Conservation (phyloP, 2,888 invertebrate genomes). For the Ametastegia equiseti region DNA sequence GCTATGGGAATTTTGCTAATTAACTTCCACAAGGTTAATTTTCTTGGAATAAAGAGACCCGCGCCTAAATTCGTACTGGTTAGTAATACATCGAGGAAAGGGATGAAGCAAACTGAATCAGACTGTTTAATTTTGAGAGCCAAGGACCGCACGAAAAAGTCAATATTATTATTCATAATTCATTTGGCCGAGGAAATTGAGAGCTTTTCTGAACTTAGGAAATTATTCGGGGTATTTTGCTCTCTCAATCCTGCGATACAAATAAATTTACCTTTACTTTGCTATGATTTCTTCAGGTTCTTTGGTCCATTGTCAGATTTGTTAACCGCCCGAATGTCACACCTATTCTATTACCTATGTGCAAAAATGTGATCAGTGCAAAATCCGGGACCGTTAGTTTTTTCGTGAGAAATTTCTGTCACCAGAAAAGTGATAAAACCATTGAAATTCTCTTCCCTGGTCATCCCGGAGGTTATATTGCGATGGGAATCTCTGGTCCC, state of each 20-base stretch:
- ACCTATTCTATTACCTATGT: background rate
- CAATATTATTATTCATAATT: slow-evolving; percentile 10
- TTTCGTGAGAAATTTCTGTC: background rate
- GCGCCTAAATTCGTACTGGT: background rate
- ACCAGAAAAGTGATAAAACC: background rate
- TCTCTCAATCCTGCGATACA: background rate
- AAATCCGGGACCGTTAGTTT: background rate
- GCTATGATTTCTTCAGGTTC: background rate
- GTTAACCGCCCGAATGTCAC: slow-evolving; percentile 11
- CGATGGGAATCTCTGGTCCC: background rate
- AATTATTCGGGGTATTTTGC: background rate
- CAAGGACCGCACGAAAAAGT: background rate
- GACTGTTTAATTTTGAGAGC: background rate
- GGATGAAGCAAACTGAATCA: background rate
- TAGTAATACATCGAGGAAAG: background rate
- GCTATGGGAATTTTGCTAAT: background rate
- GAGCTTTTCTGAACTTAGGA: background rate
- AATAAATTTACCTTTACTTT: background rate
- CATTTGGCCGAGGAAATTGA: background rate
- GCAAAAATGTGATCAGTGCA: slow-evolving; percentile 49
- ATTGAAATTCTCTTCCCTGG: background rate
- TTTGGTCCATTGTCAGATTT: slow-evolving; percentile 1
- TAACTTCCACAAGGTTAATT: background rate
- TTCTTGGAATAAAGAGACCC: background rate
- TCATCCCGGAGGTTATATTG: background rate